Evolutionary conservation across 2,113 vertebrate species (phyloP).

Genomic region (Bombycilla garrulus): DNA sequence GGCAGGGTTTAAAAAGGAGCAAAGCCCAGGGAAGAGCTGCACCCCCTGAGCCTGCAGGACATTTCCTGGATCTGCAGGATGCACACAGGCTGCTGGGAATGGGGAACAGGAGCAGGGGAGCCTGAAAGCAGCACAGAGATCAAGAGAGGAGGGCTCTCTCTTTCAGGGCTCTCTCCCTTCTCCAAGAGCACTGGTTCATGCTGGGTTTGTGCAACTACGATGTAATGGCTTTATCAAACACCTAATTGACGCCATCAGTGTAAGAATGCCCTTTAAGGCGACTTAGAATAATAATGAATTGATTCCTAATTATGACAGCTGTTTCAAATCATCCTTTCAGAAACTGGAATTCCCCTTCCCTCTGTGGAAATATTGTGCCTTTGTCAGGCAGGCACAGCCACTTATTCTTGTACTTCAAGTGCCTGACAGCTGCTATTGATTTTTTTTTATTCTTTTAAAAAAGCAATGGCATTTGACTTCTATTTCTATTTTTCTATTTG

Average conservation of each 20-base stretch:
- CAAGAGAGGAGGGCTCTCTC: background rate
- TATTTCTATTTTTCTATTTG: slow-evolving; percentile 52
- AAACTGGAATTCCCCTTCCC: background rate
- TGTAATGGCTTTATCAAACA: slow-evolving; percentile 42
- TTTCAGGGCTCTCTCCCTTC: background rate
- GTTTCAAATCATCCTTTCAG: slow-evolving; percentile 54
- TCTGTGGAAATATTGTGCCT: background rate
- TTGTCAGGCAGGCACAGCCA: slow-evolving; percentile 40
- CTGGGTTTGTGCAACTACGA: background rate
- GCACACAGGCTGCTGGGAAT: background rate
- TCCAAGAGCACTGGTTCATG: slow-evolving; percentile 11
- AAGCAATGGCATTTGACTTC: slow-evolving; percentile 52
- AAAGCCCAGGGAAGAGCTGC: background rate
- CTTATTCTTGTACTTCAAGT: slow-evolving; percentile 36
- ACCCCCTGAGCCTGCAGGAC: background rate
- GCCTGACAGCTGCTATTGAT: slow-evolving; percentile 54
- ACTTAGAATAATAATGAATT: slow-evolving; percentile 45
- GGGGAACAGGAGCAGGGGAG: background rate
- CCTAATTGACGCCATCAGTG: slow-evolving; percentile 52
- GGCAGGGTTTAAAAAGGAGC: background rate
- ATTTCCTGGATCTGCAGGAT: background rate
- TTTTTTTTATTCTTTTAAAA: background rate
- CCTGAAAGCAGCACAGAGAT: background rate
- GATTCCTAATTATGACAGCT: slow-evolving; percentile 64
- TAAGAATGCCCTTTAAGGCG: slow-evolving; percentile 18